These are phyloP conservation scores for Tetramorium parvispinum DNA, from an alignment of 1,140 invertebrate species.

Conservation along the genomic window DNA sequence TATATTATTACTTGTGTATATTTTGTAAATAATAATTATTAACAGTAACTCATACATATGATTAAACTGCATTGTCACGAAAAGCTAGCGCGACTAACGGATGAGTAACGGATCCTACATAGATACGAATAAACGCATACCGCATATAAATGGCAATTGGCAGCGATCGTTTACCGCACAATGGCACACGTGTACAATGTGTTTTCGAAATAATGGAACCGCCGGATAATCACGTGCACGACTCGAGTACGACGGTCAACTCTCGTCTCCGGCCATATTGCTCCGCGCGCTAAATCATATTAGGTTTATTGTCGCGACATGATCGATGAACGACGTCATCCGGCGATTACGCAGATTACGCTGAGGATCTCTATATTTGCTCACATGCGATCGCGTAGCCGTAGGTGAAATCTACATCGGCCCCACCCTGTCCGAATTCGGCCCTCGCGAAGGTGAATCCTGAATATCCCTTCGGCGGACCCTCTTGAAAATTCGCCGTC, in stretches of 20 bases:
- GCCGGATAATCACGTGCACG: constrained; percentile 18
- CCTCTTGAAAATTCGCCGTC: constrained; percentile 72
- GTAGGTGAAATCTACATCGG: constrained; percentile 36
- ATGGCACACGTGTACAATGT: constrained; percentile 44
- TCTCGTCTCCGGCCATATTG: constrained; percentile 54
- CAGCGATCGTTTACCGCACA: constrained; percentile 12
- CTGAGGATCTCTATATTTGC: constrained; percentile 72
- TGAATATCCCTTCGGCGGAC: constrained; percentile 49
- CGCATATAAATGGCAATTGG: constrained; percentile 46
- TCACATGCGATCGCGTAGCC: constrained; percentile 57
- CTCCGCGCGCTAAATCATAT: constrained; percentile 67
- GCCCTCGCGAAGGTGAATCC: constrained; percentile 56
- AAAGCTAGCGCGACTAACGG: not conserved
- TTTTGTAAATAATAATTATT: constrained; percentile 16
- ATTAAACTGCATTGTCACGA: constrained; percentile 25
- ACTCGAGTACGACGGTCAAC: not conserved
- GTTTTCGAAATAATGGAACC: constrained; percentile 55
- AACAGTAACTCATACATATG: not conserved
- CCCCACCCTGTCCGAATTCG: constrained; percentile 47
- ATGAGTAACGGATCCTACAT: constrained; percentile 24
- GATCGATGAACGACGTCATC: constrained; percentile 73
- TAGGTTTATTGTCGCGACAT: constrained; percentile 76
- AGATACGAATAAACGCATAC: constrained; percentile 7
- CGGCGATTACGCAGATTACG: constrained; percentile 77
- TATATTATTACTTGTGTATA: not conserved